Evolutionary conservation across 2,888 invertebrate species (phyloP).

Genomic region (Glaucopsyche alexis): DNA sequence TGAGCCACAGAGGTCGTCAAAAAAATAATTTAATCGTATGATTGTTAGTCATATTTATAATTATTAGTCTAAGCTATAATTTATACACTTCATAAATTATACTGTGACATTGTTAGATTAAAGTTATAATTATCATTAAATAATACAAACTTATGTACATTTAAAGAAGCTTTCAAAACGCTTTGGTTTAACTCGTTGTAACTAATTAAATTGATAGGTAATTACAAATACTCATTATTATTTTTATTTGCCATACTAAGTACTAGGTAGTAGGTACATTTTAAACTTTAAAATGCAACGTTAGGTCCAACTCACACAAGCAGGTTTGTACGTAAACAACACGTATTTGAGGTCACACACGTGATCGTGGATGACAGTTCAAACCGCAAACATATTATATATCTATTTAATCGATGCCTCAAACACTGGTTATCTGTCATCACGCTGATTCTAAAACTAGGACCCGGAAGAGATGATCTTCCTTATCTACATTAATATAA

Average conservation of each 20-base stretch:
- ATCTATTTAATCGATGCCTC: background rate
- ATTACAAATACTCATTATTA: too few relatives aligned
- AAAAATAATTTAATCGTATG: background rate
- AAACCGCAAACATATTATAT: background rate
- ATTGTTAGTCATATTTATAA: background rate
- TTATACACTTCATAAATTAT: background rate
- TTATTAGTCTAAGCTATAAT: background rate
- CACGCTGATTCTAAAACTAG: background rate
- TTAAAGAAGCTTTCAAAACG: too few relatives aligned
- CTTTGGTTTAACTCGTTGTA: background rate
- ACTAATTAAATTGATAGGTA: too few relatives aligned
- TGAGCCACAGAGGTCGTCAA: too few relatives aligned
- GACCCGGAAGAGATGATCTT: background rate
- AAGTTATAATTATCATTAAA: too few relatives aligned
- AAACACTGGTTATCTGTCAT: background rate
- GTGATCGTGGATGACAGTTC: background rate
- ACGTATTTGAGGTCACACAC: background rate
- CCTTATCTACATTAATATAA: too few relatives aligned
- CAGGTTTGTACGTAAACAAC: background rate
- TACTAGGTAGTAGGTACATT: too few relatives aligned
- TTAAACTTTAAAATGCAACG: too few relatives aligned
- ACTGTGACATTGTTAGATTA: background rate
- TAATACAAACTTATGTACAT: too few relatives aligned
- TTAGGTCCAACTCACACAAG: background rate
- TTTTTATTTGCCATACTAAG: too few relatives aligned